Conservation (phyloP, 2,888 invertebrate genomes). For the Meta bourneti region DNA sequence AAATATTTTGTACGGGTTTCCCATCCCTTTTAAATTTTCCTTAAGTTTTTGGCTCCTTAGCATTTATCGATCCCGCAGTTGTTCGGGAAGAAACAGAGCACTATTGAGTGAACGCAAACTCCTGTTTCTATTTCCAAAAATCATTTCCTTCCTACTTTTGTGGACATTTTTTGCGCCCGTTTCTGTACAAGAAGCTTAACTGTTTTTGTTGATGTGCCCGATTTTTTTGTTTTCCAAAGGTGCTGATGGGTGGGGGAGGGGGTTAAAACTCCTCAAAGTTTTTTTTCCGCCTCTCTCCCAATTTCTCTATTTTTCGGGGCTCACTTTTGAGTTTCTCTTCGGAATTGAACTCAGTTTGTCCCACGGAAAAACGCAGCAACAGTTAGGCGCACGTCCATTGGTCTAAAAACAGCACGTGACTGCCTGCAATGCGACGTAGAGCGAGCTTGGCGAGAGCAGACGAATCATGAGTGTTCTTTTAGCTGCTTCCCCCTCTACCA, state of each 20-base stretch:
- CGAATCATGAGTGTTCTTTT: slow-evolving; percentile 59
- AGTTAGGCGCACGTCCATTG: slow-evolving; percentile 70
- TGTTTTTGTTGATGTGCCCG: slow-evolving; percentile 32
- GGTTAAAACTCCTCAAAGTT: slow-evolving; percentile 22
- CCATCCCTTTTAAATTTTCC: slow-evolving; percentile 7
- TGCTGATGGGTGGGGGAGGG: neutral
- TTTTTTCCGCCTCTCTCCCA: slow-evolving; percentile 9
- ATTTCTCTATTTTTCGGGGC: slow-evolving; percentile 32
- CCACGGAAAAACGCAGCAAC: slow-evolving; percentile 73
- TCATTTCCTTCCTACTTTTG: slow-evolving; percentile 26
- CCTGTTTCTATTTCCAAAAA: slow-evolving; percentile 16
- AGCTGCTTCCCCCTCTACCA: slow-evolving; percentile 34
- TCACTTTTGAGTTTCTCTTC: slow-evolving; percentile 63
- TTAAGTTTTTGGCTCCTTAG: slow-evolving; percentile 58
- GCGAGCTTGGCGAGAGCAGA: slow-evolving; percentile 48
- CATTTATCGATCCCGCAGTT: slow-evolving; percentile 60
- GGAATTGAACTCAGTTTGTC: slow-evolving; percentile 57
- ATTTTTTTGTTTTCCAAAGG: slow-evolving; percentile 7
- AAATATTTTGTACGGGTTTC: slow-evolving; percentile 38
- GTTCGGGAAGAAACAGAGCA: slow-evolving; percentile 13
- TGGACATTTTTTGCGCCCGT: neutral
- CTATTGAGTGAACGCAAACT: slow-evolving; percentile 41
- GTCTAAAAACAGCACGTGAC: slow-evolving; percentile 61
- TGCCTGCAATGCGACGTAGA: slow-evolving; percentile 73
- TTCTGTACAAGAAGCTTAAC: neutral